These are phyloP conservation scores for Protaetia brevitarsis DNA, from an alignment of 1,140 invertebrate genomes.

Conservation along the genomic window DNA sequence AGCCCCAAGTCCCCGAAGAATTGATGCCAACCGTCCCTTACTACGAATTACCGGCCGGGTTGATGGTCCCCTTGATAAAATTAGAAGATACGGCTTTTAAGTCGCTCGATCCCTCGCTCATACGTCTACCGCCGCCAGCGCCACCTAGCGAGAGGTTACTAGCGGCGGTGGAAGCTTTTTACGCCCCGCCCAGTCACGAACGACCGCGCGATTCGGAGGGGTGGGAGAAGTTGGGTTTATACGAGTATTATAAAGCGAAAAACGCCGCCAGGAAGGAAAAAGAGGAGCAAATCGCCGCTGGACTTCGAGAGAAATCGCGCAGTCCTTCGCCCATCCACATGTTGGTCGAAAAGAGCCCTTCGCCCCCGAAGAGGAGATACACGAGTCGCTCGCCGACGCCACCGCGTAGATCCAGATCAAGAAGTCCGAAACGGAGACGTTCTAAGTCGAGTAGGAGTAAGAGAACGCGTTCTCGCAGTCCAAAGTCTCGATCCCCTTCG, in stretches of 20 bases:
- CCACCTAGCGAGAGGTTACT: slow-evolving; percentile 89
- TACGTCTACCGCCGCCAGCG: slow-evolving; percentile 87
- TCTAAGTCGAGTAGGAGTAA: slow-evolving; percentile 35
- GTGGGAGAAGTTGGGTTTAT: slow-evolving; percentile 95
- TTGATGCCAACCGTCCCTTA: slow-evolving; percentile 89
- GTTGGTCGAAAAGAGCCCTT: slow-evolving; percentile 65
- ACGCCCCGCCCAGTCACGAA: slow-evolving; percentile 88
- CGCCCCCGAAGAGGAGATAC: slow-evolving; percentile 70
- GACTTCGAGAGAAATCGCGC: slow-evolving; percentile 66
- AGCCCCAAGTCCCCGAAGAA: slow-evolving; percentile 60
- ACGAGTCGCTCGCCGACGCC: slow-evolving; percentile 56
- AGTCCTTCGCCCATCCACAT: slow-evolving; percentile 70
- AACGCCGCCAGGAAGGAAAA: slow-evolving; percentile 85
- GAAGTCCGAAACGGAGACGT: slow-evolving; percentile 15
- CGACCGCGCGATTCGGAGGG: slow-evolving; percentile 94
- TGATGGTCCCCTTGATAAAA: slow-evolving; percentile 93
- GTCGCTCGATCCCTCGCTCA: slow-evolving; percentile 83
- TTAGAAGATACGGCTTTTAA: slow-evolving; percentile 89
- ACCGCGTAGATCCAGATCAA: slow-evolving; percentile 26
- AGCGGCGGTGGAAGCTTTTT: slow-evolving; percentile 93
- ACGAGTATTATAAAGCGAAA: slow-evolving; percentile 97
- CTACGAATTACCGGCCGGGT: slow-evolving; percentile 91
- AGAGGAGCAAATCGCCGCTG: slow-evolving; percentile 75
- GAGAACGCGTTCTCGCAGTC: slow-evolving; percentile 35
- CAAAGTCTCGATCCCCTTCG: slow-evolving; percentile 43